phyloP scores from a whole-genome alignment of 2,797 vertebrate species.

The Takifugu rubripes region DNA sequence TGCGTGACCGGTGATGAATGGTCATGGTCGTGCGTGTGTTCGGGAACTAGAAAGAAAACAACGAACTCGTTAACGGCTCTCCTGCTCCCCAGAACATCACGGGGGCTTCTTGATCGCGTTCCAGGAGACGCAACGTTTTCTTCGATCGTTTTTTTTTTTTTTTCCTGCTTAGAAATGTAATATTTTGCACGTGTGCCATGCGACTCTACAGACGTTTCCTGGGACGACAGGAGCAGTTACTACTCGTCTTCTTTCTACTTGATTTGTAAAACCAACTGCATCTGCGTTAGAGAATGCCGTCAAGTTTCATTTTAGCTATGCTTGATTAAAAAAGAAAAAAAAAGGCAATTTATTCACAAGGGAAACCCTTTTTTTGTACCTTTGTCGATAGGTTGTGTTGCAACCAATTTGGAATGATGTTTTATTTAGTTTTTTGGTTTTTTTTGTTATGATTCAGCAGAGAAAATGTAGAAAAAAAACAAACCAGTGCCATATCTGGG shows the following conservation, averaged over 20 bases:
- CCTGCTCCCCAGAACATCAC: constrained; percentile 54
- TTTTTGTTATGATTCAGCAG: constrained; percentile 64
- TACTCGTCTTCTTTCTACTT: constrained; percentile 60
- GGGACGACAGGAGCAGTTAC: constrained; percentile 37
- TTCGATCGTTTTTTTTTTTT: constrained; percentile 49
- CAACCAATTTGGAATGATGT: constrained; percentile 63
- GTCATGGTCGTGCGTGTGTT: constrained; percentile 9
- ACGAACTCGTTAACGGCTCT: constrained; percentile 63
- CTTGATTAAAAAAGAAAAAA: constrained; percentile 63
- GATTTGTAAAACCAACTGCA: constrained; percentile 68
- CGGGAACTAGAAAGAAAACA: constrained; percentile 42
- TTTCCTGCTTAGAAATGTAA: constrained; percentile 65
- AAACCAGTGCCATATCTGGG: constrained; percentile 74
- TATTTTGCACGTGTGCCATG: constrained; percentile 79
- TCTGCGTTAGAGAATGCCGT: constrained; percentile 78
- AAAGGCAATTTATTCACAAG: constrained; percentile 74
- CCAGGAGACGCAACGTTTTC: constrained; percentile 54
- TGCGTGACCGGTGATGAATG: constrained; percentile 22
- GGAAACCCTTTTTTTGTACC: constrained; percentile 69
- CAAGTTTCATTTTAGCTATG: constrained; percentile 76
- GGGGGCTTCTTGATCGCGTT: constrained; percentile 72
- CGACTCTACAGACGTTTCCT: constrained; percentile 62
- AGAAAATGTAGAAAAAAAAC: constrained; percentile 57
- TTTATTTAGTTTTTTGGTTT: constrained; percentile 30
- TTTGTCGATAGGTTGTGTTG: constrained; percentile 63